These are phyloP conservation scores for Leptoclinus maculatus DNA, from an alignment of 2,797 vertebrate species.

Conservation along the genomic window DNA sequence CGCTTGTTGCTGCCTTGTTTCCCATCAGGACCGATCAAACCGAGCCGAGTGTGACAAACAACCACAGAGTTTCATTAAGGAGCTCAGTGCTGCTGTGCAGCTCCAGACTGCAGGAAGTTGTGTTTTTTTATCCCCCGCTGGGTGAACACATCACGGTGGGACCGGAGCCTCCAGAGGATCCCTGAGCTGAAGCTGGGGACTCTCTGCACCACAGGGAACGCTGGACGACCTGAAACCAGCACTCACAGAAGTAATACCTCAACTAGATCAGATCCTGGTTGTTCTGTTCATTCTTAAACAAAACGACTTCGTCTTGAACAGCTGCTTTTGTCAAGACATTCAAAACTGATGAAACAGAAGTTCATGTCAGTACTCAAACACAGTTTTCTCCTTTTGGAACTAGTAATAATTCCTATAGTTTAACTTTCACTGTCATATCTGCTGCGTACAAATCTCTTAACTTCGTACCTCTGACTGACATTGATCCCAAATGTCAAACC, in stretches of 20 bases:
- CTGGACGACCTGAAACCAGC: neutral
- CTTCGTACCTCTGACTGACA: neutral
- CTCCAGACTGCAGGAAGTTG: neutral
- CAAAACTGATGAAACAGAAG: neutral
- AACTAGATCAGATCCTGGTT: neutral
- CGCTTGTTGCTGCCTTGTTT: conserved; percentile 24
- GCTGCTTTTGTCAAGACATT: neutral
- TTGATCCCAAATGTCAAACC: conserved; percentile 6
- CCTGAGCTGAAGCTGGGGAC: neutral
- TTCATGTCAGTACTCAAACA: neutral
- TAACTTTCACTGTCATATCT: neutral
- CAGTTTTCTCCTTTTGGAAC: neutral
- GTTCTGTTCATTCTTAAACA: neutral
- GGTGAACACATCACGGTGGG: neutral
- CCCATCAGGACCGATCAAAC: conserved; percentile 47
- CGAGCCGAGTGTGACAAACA: conserved; percentile 51
- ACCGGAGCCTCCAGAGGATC: conserved; percentile 1
- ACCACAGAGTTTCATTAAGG: conserved; percentile 54
- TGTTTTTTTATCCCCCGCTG: neutral
- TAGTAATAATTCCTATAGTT: neutral
- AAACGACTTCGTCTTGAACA: too few relatives aligned
- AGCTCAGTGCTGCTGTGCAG: neutral
- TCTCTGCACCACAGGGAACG: neutral
- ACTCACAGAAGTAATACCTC: neutral
- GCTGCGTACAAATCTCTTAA: neutral